These are phyloP conservation scores for Pygoscelis adeliae DNA, from an alignment of 2,113 vertebrate species.

Conservation along the genomic window DNA sequence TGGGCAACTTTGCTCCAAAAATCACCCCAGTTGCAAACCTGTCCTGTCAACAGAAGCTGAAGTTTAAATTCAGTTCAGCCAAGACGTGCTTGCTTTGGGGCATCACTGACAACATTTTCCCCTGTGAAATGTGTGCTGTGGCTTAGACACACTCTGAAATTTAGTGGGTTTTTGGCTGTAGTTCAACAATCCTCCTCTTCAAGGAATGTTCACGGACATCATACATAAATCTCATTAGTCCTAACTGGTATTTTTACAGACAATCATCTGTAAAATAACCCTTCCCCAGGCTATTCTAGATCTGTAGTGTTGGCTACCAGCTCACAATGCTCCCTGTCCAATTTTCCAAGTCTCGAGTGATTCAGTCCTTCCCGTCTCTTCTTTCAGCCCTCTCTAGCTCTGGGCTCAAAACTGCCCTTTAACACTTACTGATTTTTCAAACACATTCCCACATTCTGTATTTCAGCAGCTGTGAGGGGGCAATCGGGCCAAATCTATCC, in stretches of 20 bases:
- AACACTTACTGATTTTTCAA: conserved; percentile 43
- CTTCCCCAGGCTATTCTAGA: conserved; percentile 29
- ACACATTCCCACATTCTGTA: conserved; percentile 19
- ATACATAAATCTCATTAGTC: conserved; percentile 32
- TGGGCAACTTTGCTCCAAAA: background rate
- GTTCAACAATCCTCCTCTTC: background rate
- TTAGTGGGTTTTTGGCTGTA: background rate
- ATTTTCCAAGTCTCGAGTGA: conserved; percentile 49
- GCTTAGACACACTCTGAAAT: background rate
- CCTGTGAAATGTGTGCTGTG: background rate
- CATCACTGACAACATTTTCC: background rate
- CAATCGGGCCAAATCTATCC: conserved; percentile 7
- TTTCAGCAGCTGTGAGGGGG: conserved; percentile 51
- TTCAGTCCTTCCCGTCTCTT: conserved; percentile 48
- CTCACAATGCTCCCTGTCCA: conserved; percentile 26
- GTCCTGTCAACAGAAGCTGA: background rate
- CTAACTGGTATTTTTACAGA: conserved; percentile 23
- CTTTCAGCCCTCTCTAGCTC: conserved; percentile 20
- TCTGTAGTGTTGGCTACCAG: background rate
- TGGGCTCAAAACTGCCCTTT: conserved; percentile 45
- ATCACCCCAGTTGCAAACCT: background rate
- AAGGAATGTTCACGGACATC: conserved; percentile 7
- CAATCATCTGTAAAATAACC: conserved; percentile 25
- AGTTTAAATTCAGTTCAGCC: background rate
- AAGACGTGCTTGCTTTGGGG: background rate